Percentiles rank a stretch among this genome's conserved stretches.
phyloP scores from a whole-genome alignment of 2,888 invertebrate genomes.

The Cinara cedri region DNA sequence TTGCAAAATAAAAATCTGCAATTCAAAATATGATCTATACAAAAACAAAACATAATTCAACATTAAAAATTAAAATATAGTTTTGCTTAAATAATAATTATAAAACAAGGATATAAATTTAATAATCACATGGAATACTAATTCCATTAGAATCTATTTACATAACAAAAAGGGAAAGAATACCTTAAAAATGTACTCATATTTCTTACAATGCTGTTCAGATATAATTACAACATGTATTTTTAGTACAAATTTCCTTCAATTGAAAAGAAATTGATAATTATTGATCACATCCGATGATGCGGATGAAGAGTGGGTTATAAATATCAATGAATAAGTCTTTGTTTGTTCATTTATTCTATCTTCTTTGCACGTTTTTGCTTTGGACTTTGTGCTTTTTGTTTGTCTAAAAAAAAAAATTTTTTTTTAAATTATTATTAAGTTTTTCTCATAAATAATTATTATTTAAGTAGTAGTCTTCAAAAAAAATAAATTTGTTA shows the following conservation, averaged over 20 bases:
- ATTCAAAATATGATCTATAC: slow-evolving; percentile 36
- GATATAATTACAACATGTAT: slow-evolving; percentile 38
- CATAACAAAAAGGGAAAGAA: slow-evolving; percentile 42
- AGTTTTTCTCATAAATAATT: too few species aligned
- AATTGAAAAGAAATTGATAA: neutral
- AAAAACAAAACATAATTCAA: slow-evolving; percentile 54
- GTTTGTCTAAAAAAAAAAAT: slow-evolving; percentile 35
- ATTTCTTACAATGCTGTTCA: slow-evolving; percentile 5
- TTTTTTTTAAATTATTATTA: too few species aligned
- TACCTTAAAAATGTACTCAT: slow-evolving; percentile 7
- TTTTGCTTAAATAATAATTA: slow-evolving; percentile 38
- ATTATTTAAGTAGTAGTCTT: neutral
- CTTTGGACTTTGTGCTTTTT: slow-evolving; percentile 52
- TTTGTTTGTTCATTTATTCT: slow-evolving; percentile 41
- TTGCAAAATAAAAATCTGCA: slow-evolving; percentile 26
- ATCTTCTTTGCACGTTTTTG: slow-evolving; percentile 51
- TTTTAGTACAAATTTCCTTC: slow-evolving; percentile 16
- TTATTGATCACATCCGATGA: slow-evolving; percentile 4
- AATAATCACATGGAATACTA: slow-evolving; percentile 45
- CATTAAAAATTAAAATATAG: slow-evolving; percentile 43
- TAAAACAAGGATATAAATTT: slow-evolving; percentile 46
- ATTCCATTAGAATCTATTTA: slow-evolving; percentile 41
- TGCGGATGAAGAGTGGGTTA: too few species aligned
- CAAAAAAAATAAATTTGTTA: neutral
- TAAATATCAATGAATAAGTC: slow-evolving; percentile 26